Base-by-base conservation (phyloP, 1,140 invertebrate species). In the Leptinotarsa defecta region DNA sequence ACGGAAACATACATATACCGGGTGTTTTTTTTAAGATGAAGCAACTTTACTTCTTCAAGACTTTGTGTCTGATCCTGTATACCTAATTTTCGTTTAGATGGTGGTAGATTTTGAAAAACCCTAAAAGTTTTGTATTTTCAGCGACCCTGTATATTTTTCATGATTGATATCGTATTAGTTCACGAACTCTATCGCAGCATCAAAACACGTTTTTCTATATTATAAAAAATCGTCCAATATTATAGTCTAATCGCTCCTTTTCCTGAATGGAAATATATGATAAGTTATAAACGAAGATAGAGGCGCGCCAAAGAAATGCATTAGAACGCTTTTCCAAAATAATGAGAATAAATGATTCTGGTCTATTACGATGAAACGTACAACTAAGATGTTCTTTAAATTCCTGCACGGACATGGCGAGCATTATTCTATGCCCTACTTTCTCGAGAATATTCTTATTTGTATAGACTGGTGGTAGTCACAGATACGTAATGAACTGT, bases 261-360 rank as follows among this genome's bases (percentile, higher is more conserved):
- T 22, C 34, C 34, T 43, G 27, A 68, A 68, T 68, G 65, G 65
- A 68, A 68, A 68, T 68, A 68, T 68, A 68, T 68, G 24, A 68
- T 68, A 43, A 68, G 65, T 68, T 68, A 68, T 68, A 68, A 68
- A 68, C 34, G 65, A 68, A 68, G 65, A 68, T 68, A 68, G 65
- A 68, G 34, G 65, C 34, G 24, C 65, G 22, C 65, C 24, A 68
- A 68, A 68, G 65, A 68, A 68, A 68, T 68, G 65, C 65, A 68
- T 68, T 68, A 68, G 19, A 68, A 68, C 65, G 65, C 22, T 34
- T 68, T 68, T 68, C 65, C 24, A 17, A 68, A 65, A 68, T 68
- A 68, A 68, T 68, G 65, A 68, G 22, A 68, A 68, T 68, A 68
- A 24, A 68, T 68, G 65, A 43, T 68, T 43, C 11, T 57, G n/a